A percentile compares a stretch with the other conserved stretches of the same genome.
Conservation (phyloP, 2,797 vertebrate genomes). For the Rhynchonycteris naso region DNA sequence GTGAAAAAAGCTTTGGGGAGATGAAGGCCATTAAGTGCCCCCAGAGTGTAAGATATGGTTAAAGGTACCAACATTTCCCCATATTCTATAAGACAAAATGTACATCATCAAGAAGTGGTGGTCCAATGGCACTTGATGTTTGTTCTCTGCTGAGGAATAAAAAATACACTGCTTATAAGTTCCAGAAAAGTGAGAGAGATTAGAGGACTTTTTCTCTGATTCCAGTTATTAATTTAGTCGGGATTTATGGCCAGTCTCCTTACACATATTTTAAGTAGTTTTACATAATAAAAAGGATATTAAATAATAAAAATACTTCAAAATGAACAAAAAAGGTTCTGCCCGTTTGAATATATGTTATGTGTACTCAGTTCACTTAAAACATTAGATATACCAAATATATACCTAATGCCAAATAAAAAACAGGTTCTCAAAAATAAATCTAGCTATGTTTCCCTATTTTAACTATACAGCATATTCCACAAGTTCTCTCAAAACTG, state of each 20-base stretch:
- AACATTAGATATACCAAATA: not conserved
- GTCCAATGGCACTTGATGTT: not conserved
- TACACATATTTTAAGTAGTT: constrained; percentile 45
- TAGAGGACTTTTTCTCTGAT: not conserved
- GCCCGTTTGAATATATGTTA: not conserved
- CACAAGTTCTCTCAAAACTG: not conserved
- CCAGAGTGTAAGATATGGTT: not conserved
- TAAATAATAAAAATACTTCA: constrained; percentile 31
- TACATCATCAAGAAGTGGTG: not conserved
- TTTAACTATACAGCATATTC: not conserved
- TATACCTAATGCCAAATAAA: not conserved
- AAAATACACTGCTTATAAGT: not conserved
- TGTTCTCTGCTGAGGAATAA: not conserved
- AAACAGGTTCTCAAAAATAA: not conserved
- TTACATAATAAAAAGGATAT: constrained; percentile 17
- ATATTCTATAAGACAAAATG: not conserved
- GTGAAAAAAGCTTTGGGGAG: not conserved
- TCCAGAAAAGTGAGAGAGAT: not conserved
- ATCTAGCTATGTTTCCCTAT: not conserved
- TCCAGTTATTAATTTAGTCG: constrained; percentile 33
- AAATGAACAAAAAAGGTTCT: not conserved
- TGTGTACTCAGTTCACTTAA: not conserved
- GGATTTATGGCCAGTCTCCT: constrained; percentile 39
- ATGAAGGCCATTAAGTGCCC: not conserved
- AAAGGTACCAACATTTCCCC: not conserved